These are phyloP conservation scores for Paramuricea clavata DNA, from an alignment of 92 coral and sea anemone genomes.

Conservation along the genomic window DNA sequence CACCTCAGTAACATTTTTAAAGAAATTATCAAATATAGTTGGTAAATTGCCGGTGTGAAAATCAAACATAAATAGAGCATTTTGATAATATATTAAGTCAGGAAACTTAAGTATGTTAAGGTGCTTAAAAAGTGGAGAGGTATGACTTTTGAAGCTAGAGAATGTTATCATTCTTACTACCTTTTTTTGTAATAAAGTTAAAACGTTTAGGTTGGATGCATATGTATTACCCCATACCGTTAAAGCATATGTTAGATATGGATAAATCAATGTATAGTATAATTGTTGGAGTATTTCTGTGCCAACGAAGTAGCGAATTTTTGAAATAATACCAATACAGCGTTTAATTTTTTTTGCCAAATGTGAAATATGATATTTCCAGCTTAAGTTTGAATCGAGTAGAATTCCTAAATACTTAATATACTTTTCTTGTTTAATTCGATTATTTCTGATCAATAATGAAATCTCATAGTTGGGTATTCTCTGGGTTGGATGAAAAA, in stretches of 20 bases:
- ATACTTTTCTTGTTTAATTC: too few relatives aligned
- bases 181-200: background rate
- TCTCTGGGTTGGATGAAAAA: background rate
- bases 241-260: background rate
- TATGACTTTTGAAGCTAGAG: background rate
- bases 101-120: constrained; percentile 7
- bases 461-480: background rate
- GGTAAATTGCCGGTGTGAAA: background rate
- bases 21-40: background rate
- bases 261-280: background rate
- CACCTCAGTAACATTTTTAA: background rate
- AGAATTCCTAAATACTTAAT: too few relatives aligned
- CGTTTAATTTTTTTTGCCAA: too few relatives aligned
- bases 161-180: background rate
- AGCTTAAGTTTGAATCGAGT: too few relatives aligned
- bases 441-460: background rate
- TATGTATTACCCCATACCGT: constrained; percentile 24
- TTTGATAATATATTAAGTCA: constrained; percentile 26
- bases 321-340: too few relatives aligned
- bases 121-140: constrained; percentile 1
- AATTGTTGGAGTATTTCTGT: too few relatives aligned
- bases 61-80: constrained; percentile 23
- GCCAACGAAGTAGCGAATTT: too few relatives aligned
- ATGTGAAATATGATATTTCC: too few relatives aligned
- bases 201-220: background rate